Evolutionary conservation across 2,113 vertebrate genomes (phyloP), one percentile per base, ranked within the genome.

Genomic region (Sciurus niger): DNA sequence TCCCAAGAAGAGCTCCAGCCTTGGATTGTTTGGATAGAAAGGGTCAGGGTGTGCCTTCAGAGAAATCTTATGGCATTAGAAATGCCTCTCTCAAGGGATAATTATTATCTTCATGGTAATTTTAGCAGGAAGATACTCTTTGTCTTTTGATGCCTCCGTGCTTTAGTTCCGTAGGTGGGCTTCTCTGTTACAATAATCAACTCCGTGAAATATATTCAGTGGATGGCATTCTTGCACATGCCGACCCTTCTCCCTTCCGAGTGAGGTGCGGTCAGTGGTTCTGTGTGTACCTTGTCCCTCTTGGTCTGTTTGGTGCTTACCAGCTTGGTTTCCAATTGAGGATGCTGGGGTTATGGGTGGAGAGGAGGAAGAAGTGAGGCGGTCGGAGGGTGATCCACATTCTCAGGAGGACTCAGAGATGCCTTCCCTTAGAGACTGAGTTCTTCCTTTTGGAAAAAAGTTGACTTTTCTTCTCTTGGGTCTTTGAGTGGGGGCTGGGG

Each of bases 91-190:
- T 85, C 4, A 30, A 40, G 51, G 46, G 24, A 82, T 72, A 53
- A n/a, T 70, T 32, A 55, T 5, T 46, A 16, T 55, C 89, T 82
- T 76, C 83, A 72, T n/a, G n/a, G 67, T 48, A 89, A 90, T 88
- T 88, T 90, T 43, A 84, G 46, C 78, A 46, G 48, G n/a, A 84
- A 94, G 74, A 72, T 79, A 55, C 1, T 73, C 43, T 89, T 91
- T 78, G 2, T 51, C 63, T 90, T 89, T 80, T 55, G 28, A 78
- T 76, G 89, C 32, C 83, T 84, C 70, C 76, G 53, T 72, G 32
- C 78, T 89, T 63, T 55, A 17, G 78, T 25, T 86, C 53, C 28
- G 30, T 74, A 63, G 32, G 48, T 63, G 25, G 12, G 8, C 16
- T 82, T 73, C 63, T 63, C n/a, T 86, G 51, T 74, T 55, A 25